phyloP scores from a whole-genome alignment of 2,113 vertebrate genomes.

The Uria lomvia region DNA sequence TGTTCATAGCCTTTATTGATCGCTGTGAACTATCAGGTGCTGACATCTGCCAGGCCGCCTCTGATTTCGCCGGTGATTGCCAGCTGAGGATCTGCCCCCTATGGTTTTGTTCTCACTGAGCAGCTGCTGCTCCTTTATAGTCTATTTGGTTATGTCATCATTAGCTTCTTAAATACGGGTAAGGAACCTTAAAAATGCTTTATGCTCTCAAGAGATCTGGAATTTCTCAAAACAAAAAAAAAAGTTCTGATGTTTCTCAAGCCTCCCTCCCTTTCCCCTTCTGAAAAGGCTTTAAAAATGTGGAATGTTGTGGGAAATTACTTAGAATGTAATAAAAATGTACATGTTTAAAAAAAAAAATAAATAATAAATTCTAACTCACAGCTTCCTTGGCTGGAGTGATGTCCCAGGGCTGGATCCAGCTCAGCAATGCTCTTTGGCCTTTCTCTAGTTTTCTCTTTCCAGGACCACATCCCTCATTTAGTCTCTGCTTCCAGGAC shows the following conservation, averaged over 20 bases:
- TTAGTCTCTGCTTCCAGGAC: constrained; percentile 42
- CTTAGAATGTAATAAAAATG: constrained; percentile 51
- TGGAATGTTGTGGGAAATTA: constrained; percentile 68
- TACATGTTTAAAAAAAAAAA: background rate
- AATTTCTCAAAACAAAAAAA: constrained; percentile 24
- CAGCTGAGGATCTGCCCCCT: background rate
- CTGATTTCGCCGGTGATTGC: background rate
- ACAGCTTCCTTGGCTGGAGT: constrained; percentile 64
- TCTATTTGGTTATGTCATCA: constrained; percentile 40
- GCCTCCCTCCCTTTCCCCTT: background rate
- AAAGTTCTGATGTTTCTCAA: constrained; percentile 12
- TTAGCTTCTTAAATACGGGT: background rate
- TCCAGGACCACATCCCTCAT: constrained; percentile 63
- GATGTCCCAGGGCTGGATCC: constrained; percentile 60
- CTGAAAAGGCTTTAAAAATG: constrained; percentile 20
- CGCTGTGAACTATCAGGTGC: background rate
- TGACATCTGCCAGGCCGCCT: background rate
- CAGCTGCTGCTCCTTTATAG: constrained; percentile 32
- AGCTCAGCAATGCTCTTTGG: constrained; percentile 71
- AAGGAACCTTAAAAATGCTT: constrained; percentile 30
- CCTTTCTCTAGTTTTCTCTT: constrained; percentile 58
- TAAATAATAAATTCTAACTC: background rate
- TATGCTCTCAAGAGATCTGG: constrained; percentile 8
- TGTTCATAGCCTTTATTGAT: background rate
- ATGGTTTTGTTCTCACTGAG: background rate